Evolutionary conservation across 2,888 invertebrate species (phyloP).

Genomic region (Caradrina clavipalpis): DNA sequence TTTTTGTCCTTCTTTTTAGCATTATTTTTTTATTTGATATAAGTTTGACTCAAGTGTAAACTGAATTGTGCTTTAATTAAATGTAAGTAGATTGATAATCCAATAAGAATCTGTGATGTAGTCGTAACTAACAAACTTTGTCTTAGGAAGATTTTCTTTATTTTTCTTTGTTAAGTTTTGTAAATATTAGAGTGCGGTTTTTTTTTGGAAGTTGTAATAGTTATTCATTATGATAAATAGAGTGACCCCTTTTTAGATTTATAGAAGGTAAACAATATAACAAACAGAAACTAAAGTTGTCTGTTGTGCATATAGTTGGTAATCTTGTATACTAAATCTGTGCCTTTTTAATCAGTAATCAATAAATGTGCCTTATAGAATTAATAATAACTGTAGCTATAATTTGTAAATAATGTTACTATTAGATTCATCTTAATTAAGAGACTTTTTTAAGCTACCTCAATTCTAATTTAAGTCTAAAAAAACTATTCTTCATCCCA

Average conservation of each 20-base stretch:
- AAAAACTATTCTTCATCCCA: constrained; percentile 7
- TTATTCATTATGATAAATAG: too few species aligned
- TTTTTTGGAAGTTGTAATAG: background rate
- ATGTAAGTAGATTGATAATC: constrained; percentile 5
- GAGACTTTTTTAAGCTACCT: background rate
- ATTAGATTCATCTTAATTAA: background rate
- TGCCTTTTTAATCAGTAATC: background rate
- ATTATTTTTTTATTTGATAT: background rate
- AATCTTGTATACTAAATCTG: too few species aligned
- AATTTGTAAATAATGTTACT: background rate
- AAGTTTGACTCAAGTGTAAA: background rate
- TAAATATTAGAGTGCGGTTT: background rate
- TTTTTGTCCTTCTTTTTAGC: background rate
- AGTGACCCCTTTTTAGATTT: too few species aligned
- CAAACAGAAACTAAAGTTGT: too few species aligned
- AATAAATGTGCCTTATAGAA: background rate
- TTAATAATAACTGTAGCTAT: background rate
- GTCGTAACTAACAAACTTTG: background rate
- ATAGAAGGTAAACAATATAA: too few species aligned
- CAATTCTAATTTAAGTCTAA: constrained; percentile 1
- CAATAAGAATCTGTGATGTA: constrained; percentile 34
- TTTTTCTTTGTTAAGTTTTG: background rate
- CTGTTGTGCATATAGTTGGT: too few species aligned
- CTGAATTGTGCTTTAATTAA: constrained; percentile 2
- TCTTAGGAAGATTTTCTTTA: background rate